These are phyloP conservation scores for Hypsopygia costalis DNA, from an alignment of 2,888 invertebrate species.

Conservation along the genomic window DNA sequence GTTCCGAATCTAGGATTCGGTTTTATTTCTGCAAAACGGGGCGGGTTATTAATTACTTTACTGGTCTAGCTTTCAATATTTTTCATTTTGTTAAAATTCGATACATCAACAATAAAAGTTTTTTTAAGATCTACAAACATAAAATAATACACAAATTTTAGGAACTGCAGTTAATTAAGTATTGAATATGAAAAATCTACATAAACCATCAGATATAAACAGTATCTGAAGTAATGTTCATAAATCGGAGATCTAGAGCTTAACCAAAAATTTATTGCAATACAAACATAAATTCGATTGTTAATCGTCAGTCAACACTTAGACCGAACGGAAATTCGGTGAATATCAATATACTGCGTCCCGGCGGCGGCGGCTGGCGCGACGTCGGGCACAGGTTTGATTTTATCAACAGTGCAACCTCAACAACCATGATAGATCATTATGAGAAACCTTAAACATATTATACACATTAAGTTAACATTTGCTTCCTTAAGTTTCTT, in stretches of 20 bases:
- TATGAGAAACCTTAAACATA: conserved; percentile 17
- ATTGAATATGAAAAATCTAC: conserved; percentile 24
- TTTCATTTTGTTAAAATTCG: too few relatives aligned
- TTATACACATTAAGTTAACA: conserved; percentile 39
- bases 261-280: conserved; percentile 12
- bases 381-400: neutral
- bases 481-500: conserved; percentile 34
- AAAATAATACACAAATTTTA: conserved; percentile 6
- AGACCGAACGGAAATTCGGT: conserved; percentile 4
- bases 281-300: conserved; percentile 11
- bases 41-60: too few relatives aligned
- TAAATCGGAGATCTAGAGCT: conserved; percentile 12
- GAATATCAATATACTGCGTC: neutral
- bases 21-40: too few relatives aligned
- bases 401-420: conserved; percentile 8
- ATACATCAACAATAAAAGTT: too few relatives aligned
- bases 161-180: conserved; percentile 9
- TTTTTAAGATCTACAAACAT: conserved; percentile 4
- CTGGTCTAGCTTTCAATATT: too few relatives aligned
- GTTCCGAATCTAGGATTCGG: too few relatives aligned
- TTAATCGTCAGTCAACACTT: conserved; percentile 9
- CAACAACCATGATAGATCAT: conserved; percentile 23
- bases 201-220: conserved; percentile 54
- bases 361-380: conserved; percentile 9
- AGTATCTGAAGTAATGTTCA: conserved; percentile 60